phyloP scores from a whole-genome alignment of 2,113 vertebrate species.

The Pangasianodon gigas region DNA sequence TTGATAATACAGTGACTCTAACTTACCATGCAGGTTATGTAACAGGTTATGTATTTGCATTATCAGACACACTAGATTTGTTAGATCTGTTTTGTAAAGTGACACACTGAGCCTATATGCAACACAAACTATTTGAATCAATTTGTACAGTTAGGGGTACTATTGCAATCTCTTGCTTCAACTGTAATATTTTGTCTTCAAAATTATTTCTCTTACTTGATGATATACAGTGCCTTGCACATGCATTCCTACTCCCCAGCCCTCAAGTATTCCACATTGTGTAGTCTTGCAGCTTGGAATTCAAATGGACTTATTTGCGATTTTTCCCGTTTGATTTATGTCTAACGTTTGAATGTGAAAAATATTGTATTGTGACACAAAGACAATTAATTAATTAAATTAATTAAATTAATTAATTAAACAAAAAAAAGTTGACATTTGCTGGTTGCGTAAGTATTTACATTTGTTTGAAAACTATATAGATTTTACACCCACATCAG shows the following conservation, averaged over 20 bases:
- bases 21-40: background rate
- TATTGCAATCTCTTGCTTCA: background rate
- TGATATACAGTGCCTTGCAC: background rate
- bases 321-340: background rate
- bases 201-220: background rate
- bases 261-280: background rate
- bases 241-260: background rate
- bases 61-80: background rate
- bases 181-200: background rate
- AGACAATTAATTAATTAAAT: no score
- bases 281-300: background rate
- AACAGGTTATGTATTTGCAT: background rate
- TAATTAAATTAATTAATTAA: no score
- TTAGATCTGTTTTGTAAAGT: background rate
- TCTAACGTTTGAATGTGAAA: background rate
- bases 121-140: background rate
- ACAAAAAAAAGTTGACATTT: background rate
- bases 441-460: background rate
- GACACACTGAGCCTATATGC: background rate
- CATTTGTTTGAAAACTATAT: background rate
- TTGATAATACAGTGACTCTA: background rate
- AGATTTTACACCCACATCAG: background rate
- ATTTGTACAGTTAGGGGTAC: background rate
- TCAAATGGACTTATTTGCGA: background rate
- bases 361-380: background rate